These are phyloP conservation scores for Ariopsis seemanni DNA, from an alignment of 2,113 vertebrate species.

Conservation along the genomic window DNA sequence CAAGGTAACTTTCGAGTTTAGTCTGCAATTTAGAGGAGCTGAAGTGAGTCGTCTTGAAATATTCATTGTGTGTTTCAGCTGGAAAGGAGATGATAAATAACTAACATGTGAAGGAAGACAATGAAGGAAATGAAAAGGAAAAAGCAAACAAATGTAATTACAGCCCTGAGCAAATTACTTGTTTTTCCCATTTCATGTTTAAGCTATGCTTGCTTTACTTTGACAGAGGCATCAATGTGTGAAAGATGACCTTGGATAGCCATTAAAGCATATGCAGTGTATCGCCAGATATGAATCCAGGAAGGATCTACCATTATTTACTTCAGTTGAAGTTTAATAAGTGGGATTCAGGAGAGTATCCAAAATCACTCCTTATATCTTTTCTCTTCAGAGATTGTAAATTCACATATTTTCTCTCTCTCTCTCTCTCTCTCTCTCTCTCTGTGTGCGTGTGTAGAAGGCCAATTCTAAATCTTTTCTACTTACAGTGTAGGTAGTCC, in stretches of 20 bases:
- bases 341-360: not conserved
- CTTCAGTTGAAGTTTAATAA: not conserved
- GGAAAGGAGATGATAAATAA: slow-evolving; percentile 13
- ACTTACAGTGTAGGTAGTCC: not conserved
- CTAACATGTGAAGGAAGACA: not conserved
- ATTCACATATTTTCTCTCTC: not conserved
- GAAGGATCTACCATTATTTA: not conserved
- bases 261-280: not conserved
- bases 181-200: not conserved
- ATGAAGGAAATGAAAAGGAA: slow-evolving; percentile 26
- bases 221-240: not conserved
- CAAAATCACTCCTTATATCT: not conserved
- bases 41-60: slow-evolving; percentile 23
- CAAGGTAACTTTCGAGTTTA: not conserved
- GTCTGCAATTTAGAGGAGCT: slow-evolving; percentile 11
- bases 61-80: not conserved
- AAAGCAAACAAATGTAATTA: slow-evolving; percentile 29
- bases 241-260: not conserved
- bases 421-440: too few species aligned
- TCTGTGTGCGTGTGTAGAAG: not conserved
- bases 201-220: not conserved
- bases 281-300: not conserved
- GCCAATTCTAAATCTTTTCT: not conserved
- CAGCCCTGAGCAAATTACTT: slow-evolving; percentile 14
- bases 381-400: not conserved